A percentile compares a stretch with the other conserved stretches of the same genome.
These are phyloP conservation scores for Scleropages formosus DNA, from an alignment of 2,797 vertebrate genomes.

Conservation along the genomic window DNA sequence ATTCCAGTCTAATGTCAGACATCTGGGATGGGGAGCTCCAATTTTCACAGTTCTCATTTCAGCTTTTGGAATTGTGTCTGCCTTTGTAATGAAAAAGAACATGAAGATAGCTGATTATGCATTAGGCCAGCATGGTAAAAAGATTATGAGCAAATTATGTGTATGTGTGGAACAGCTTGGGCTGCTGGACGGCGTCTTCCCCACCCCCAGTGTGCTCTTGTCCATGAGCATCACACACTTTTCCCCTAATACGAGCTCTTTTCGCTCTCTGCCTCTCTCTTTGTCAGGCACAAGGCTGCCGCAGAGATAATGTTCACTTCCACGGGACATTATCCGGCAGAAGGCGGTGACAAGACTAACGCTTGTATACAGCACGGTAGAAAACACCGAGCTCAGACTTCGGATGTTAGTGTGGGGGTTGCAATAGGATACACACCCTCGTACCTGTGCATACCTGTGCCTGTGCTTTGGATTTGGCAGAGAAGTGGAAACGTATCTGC, in stretches of 20 bases:
- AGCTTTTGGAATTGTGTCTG: no score
- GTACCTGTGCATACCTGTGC: background rate
- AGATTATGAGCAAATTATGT: background rate
- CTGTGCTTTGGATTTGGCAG: no score
- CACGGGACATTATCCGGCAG: background rate
- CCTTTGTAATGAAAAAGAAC: background rate
- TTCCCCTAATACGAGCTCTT: background rate
- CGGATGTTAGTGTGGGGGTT: no score
- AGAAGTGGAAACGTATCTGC: no score
- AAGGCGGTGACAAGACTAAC: no score
- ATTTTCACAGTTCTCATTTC: no score
- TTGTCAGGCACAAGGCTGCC: background rate
- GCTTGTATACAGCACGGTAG: no score
- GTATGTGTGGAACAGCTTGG: no score
- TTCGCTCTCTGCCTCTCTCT: background rate
- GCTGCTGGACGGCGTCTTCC: no score
- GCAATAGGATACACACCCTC: background rate
- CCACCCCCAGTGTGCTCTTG: no score
- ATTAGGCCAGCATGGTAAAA: background rate
- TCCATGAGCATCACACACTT: constrained; percentile 4
- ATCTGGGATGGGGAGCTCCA: background rate
- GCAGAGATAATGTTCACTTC: background rate
- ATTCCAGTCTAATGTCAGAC: background rate
- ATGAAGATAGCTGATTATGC: constrained; percentile 7
- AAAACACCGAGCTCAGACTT: no score